Percentiles rank a stretch among this genome's conserved stretches.
Conservation (phyloP, 23 tunicate species). For the Trididemnum nubilum region DNA sequence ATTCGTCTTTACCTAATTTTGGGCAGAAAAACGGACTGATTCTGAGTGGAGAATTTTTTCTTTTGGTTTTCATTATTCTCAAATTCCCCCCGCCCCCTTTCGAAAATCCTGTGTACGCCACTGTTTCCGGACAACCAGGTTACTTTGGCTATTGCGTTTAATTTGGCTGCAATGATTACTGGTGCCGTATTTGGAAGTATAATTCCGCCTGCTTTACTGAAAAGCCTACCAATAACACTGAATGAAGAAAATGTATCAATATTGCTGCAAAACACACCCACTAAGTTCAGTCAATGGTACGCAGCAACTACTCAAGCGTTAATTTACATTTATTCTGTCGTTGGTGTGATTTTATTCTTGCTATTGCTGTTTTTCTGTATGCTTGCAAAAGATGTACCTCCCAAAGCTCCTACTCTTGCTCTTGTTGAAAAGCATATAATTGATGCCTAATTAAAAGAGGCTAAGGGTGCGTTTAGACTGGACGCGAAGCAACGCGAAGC, state of each 20-base stretch:
- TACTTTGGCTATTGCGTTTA: background rate
- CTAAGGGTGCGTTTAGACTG: too few relatives aligned
- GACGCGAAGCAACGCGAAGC: too few relatives aligned
- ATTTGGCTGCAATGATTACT: background rate
- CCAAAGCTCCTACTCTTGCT: background rate
- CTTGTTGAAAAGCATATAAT: background rate
- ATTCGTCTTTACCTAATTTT: too few relatives aligned
- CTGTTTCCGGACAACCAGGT: conserved; percentile 3
- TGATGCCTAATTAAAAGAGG: background rate
- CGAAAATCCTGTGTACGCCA: too few relatives aligned
- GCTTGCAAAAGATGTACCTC: background rate
- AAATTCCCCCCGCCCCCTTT: too few relatives aligned
- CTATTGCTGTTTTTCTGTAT: background rate
- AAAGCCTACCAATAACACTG: background rate
- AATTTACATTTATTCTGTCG: background rate
- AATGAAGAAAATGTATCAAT: too few relatives aligned
- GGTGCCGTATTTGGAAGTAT: background rate
- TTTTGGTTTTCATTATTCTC: too few relatives aligned
- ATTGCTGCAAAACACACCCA: too few relatives aligned
- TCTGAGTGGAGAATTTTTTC: too few relatives aligned
- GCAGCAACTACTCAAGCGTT: background rate
- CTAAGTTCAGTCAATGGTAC: background rate
- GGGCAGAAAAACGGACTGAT: too few relatives aligned
- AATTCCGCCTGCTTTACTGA: background rate
- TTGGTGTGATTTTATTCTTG: background rate